Conservation (phyloP, 1,140 invertebrate species). For the Trachelipus rathkii region DNA sequence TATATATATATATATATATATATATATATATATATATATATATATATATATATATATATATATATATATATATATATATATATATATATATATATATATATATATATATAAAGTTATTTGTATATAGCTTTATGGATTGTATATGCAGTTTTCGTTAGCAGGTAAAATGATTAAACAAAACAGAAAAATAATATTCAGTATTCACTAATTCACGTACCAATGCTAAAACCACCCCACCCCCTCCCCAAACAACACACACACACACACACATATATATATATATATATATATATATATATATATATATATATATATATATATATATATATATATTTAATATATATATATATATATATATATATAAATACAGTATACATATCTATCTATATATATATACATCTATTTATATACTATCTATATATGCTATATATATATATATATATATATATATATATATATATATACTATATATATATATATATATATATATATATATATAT, state of each 20-base stretch:
- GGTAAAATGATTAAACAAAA: no score
- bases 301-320: no score
- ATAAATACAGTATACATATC: no score
- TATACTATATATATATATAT: constrained; percentile 5
- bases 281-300: neutral
- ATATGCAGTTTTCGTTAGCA: no score
- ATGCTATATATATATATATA: neutral
- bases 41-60: constrained; percentile 13
- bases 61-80: constrained; percentile 3
- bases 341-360: constrained; percentile 2
- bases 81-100: neutral
- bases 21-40: constrained; percentile 3
- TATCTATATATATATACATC: neutral
- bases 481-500: neutral
- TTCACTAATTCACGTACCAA: no score
- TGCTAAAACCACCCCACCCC: no score
- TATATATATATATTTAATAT: constrained; percentile 2
- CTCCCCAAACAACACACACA: no score
- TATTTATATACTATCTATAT: neutral
- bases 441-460: constrained; percentile 5
- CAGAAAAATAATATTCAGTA: no score
- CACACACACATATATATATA: neutral
- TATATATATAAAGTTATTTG: no score
- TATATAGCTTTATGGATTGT: no score
- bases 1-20: constrained; percentile 5